A percentile compares a stretch with the other conserved stretches of the same genome.
These are phyloP conservation scores for Nothoprocta perdicaria DNA, from an alignment of 2,113 vertebrate genomes.

Conservation along the genomic window DNA sequence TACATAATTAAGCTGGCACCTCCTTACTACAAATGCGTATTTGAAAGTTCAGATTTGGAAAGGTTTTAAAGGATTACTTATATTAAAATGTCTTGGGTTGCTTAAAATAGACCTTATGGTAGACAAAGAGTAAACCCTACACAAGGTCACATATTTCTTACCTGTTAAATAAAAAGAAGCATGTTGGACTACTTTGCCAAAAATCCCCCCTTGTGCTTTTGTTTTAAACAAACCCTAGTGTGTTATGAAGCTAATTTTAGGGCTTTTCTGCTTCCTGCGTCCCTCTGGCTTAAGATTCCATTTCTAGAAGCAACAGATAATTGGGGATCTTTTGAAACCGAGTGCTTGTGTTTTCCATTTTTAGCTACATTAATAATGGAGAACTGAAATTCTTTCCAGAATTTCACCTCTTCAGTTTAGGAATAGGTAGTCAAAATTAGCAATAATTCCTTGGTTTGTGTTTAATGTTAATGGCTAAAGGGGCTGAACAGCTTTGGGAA, in stretches of 20 bases:
- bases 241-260: constrained; percentile 62
- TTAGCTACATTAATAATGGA: constrained; percentile 57
- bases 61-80: constrained; percentile 61
- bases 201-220: constrained; percentile 48
- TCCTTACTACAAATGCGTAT: constrained; percentile 36
- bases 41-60: constrained; percentile 44
- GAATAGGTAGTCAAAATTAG: constrained; percentile 74
- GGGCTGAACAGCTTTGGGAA: constrained; percentile 72
- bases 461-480: constrained; percentile 70
- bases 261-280: constrained; percentile 59
- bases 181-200: constrained; percentile 33
- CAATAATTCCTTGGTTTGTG: constrained; percentile 66
- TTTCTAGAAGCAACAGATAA: constrained; percentile 77
- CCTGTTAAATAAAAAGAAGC: constrained; percentile 72
- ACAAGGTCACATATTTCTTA: constrained; percentile 60
- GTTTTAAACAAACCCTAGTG: constrained; percentile 51
- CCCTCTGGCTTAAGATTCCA: constrained; percentile 56
- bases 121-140: constrained; percentile 45
- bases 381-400: constrained; percentile 77
- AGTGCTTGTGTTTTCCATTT: constrained; percentile 65
- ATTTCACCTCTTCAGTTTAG: constrained; percentile 73
- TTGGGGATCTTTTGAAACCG: constrained; percentile 73
- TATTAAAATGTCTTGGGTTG: constrained; percentile 58
- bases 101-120: constrained; percentile 63
- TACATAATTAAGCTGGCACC: constrained; percentile 20